These are phyloP conservation scores for Ovis canadensis DNA, from an alignment of 2,113 vertebrate species.

Conservation along the genomic window DNA sequence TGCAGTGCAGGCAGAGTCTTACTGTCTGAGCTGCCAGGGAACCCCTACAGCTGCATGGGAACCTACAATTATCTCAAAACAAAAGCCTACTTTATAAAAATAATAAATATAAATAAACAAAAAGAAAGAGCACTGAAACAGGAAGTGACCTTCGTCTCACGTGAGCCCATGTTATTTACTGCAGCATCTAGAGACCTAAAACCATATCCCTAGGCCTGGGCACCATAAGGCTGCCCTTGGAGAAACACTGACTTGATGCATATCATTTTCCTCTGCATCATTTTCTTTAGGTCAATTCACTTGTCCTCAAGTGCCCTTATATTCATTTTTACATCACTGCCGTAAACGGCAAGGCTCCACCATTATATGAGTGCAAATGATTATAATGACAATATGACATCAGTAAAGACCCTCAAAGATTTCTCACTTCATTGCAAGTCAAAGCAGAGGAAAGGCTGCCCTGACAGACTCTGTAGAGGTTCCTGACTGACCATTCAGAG, in stretches of 20 bases:
- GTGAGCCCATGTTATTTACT: not conserved
- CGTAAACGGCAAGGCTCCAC: accelerated
- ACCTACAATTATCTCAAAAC: not conserved
- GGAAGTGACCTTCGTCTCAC: accelerated
- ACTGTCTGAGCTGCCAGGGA: not conserved
- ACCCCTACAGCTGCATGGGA: not conserved
- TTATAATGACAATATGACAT: not conserved
- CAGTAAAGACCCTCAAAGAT: not conserved
- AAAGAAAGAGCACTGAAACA: not conserved
- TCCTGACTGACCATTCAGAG: accelerated
- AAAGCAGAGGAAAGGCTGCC: not conserved
- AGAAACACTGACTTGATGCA: accelerated
- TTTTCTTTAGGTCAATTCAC: not conserved
- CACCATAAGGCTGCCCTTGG: not conserved
- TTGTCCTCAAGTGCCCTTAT: not conserved
- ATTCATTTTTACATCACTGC: accelerated
- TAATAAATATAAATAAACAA: too few relatives aligned
- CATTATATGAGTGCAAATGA: accelerated
- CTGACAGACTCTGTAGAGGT: not conserved
- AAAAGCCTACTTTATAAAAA: not conserved
- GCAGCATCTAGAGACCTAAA: not conserved
- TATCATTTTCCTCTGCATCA: not conserved
- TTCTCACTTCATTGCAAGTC: accelerated
- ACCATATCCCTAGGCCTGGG: accelerated
- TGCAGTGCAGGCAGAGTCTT: not conserved